These are phyloP conservation scores for Perizoma affinitatum DNA, from an alignment of 2,888 invertebrate species.

Conservation along the genomic window DNA sequence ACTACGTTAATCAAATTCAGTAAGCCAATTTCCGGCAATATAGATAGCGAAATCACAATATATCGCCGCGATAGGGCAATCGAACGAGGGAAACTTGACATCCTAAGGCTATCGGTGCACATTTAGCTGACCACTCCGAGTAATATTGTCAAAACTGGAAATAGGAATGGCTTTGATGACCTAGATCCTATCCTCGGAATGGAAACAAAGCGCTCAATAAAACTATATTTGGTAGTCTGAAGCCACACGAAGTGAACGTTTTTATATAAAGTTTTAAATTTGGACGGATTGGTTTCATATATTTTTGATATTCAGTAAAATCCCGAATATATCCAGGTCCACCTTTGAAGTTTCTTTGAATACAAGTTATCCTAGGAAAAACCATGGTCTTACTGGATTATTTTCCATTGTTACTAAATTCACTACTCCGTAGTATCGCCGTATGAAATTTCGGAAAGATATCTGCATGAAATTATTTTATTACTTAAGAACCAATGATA, in stretches of 20 bases:
- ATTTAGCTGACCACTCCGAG: conserved; percentile 19
- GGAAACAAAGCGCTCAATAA: conserved; percentile 17
- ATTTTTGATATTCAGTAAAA: too few species aligned
- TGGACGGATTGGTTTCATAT: neutral
- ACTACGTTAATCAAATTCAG: conserved; percentile 76
- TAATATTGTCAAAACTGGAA: conserved; percentile 16
- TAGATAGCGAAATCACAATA: conserved; percentile 71
- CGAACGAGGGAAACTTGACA: conserved; percentile 44
- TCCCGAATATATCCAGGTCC: too few species aligned
- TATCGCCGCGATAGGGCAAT: conserved; percentile 67
- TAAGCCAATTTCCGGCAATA: conserved; percentile 70
- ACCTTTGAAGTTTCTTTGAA: too few species aligned
- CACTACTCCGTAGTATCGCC: too few species aligned
- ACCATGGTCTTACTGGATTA: too few species aligned
- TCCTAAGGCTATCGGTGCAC: conserved; percentile 36
- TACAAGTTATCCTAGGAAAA: too few species aligned
- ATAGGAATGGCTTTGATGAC: conserved; percentile 22
- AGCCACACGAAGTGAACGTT: neutral
- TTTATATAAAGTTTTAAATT: neutral
- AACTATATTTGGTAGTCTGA: neutral
- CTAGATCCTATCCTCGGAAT: conserved; percentile 22
- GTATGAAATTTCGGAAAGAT: too few species aligned
- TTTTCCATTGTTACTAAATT: too few species aligned
- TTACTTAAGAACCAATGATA: too few species aligned
- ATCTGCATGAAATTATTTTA: too few species aligned